A percentile compares a stretch with the other conserved stretches of the same genome.
phyloP scores from a whole-genome alignment of 2,113 vertebrate species.

The Malaclemys terrapin region DNA sequence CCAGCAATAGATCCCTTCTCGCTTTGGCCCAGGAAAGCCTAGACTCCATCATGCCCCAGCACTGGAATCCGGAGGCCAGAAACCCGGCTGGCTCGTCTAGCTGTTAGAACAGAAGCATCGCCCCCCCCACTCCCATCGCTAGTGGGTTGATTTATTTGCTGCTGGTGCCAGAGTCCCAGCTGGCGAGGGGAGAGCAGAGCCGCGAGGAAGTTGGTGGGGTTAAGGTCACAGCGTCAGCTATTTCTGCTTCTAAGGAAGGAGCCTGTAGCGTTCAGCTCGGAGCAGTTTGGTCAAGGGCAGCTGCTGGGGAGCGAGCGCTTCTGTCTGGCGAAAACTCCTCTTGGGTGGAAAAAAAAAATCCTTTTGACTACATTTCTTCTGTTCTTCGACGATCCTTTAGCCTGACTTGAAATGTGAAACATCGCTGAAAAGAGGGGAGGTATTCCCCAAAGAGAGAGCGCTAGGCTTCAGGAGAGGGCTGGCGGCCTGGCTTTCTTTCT shows the following conservation, averaged over 20 bases:
- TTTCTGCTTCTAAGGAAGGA: not conserved
- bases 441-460: not conserved
- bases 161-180: not conserved
- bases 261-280: fast-evolving
- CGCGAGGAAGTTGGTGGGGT: not conserved
- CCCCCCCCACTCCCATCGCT: too few relatives aligned
- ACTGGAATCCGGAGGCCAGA: not conserved
- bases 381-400: not conserved
- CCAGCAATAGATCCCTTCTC: not conserved
- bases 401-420: not conserved
- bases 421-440: not conserved
- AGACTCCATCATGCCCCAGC: not conserved
- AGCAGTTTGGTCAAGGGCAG: fast-evolving
- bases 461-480: not conserved
- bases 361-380: not conserved
- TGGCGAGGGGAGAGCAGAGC: not conserved
- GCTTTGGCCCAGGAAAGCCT: not conserved
- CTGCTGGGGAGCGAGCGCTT: not conserved
- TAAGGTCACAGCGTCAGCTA: fast-evolving
- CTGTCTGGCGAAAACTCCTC: not conserved
- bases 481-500: not conserved
- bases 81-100: not conserved
- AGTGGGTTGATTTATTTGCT: not conserved
- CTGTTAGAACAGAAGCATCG: not conserved
- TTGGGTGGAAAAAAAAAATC: fast-evolving